These are phyloP conservation scores for Plusia festucae DNA, from an alignment of 2,888 invertebrate species.

Conservation along the genomic window DNA sequence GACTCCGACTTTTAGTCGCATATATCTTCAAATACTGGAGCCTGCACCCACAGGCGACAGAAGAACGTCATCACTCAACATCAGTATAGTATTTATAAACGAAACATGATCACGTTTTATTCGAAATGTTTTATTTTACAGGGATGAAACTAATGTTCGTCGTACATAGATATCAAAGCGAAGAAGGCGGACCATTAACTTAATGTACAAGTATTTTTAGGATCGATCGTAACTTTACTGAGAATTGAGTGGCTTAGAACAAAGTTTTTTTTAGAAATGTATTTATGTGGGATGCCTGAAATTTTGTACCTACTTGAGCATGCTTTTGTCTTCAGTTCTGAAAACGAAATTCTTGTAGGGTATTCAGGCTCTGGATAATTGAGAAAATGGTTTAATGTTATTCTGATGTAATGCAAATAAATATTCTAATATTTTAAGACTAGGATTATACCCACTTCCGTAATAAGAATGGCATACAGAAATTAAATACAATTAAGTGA, in stretches of 20 bases:
- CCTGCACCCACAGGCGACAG: constrained; percentile 12
- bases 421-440: too few relatives aligned
- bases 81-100: constrained; percentile 20
- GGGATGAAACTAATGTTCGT: not conserved
- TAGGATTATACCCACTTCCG: too few relatives aligned
- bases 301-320: too few relatives aligned
- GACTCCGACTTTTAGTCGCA: not conserved
- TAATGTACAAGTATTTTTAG: not conserved
- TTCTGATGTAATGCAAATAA: too few relatives aligned
- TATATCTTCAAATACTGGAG: not conserved
- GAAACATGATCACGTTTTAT: constrained; percentile 7
- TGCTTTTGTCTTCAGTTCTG: too few relatives aligned
- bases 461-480: too few relatives aligned
- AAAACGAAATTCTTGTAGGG: too few relatives aligned
- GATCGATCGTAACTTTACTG: not conserved
- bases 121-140: constrained; percentile 20
- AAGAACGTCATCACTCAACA: constrained; percentile 5
- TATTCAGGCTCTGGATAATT: too few relatives aligned
- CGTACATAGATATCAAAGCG: not conserved
- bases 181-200: not conserved
- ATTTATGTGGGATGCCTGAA: too few relatives aligned
- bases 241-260: not conserved
- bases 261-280: not conserved
- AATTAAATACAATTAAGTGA: not conserved
- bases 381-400: too few relatives aligned